A percentile compares a stretch with the other conserved stretches of the same genome.
Conservation (phyloP, 2,888 invertebrate genomes). For the Conchocele bisecta region DNA sequence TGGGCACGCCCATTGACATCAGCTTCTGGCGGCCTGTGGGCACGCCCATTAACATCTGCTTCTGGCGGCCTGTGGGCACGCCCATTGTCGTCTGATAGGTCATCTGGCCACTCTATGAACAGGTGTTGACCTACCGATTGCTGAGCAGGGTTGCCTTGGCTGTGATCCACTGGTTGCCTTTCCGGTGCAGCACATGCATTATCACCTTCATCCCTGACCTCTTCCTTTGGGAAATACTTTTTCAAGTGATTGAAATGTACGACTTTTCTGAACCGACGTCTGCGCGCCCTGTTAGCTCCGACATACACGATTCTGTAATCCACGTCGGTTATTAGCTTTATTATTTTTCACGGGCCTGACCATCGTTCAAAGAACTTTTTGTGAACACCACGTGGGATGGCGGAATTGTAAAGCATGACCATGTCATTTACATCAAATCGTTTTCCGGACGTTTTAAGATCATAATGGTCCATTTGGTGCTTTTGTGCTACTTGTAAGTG, state of each 20-base stretch:
- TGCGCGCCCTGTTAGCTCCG: background rate
- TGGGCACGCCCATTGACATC: no score
- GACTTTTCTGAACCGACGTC: background rate
- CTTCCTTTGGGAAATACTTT: no score
- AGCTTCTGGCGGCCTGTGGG: no score
- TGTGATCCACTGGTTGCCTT: no score
- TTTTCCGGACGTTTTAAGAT: background rate
- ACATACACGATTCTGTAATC: background rate
- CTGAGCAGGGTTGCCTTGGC: no score
- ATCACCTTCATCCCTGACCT: no score
- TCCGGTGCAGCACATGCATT: no score
- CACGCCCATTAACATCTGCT: no score
- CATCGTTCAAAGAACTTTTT: slow-evolving; percentile 1
- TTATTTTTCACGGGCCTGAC: slow-evolving; percentile 8
- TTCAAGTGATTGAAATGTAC: slow-evolving; percentile 6
- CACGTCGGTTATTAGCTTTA: background rate
- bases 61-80: no score
- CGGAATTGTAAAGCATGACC: background rate
- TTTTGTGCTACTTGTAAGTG: background rate
- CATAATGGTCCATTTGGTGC: slow-evolving; percentile 5
- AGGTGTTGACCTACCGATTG: no score
- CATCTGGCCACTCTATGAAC: no score
- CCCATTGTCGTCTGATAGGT: no score
- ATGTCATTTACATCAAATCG: background rate
- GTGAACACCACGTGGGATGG: background rate